These are phyloP conservation scores for Rhinatrema bivittatum DNA, from an alignment of 2,797 vertebrate species.

Conservation along the genomic window DNA sequence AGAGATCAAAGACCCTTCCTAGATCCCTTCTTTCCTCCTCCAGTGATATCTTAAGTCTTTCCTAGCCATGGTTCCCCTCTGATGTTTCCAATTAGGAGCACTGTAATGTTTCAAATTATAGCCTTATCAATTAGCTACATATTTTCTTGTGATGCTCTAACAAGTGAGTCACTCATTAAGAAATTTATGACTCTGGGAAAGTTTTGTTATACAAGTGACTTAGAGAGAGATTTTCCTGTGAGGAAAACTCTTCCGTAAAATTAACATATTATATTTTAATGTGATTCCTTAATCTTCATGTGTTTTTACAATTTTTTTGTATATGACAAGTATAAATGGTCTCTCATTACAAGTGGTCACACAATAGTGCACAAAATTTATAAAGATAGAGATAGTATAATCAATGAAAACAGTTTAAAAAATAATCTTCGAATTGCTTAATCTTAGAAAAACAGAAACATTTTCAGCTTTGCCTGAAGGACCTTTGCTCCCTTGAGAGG, in stretches of 20 bases:
- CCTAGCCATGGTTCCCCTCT: not conserved
- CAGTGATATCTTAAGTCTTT: slow-evolving; percentile 28
- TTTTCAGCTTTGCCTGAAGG: too few relatives aligned
- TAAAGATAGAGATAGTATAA: too few relatives aligned
- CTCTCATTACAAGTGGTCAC: too few relatives aligned
- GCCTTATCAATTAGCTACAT: slow-evolving; percentile 66
- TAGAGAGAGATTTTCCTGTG: not conserved
- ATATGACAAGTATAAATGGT: too few relatives aligned
- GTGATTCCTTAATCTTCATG: too few relatives aligned
- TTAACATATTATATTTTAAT: not conserved
- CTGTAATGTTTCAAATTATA: slow-evolving; percentile 58
- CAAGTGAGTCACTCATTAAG: not conserved
- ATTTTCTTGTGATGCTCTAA: not conserved
- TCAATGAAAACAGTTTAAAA: too few relatives aligned
- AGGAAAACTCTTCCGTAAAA: not conserved
- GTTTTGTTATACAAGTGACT: not conserved
- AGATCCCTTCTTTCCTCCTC: slow-evolving; percentile 24
- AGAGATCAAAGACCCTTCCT: slow-evolving; percentile 64
- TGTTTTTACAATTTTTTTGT: too few relatives aligned
- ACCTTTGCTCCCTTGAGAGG: too few relatives aligned
- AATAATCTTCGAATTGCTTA: too few relatives aligned
- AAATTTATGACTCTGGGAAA: not conserved
- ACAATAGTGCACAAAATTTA: too few relatives aligned
- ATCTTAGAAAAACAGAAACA: too few relatives aligned
- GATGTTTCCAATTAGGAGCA: slow-evolving; percentile 60